phyloP scores from a whole-genome alignment of 2,113 vertebrate genomes.

The Sphyrna mokarran region DNA sequence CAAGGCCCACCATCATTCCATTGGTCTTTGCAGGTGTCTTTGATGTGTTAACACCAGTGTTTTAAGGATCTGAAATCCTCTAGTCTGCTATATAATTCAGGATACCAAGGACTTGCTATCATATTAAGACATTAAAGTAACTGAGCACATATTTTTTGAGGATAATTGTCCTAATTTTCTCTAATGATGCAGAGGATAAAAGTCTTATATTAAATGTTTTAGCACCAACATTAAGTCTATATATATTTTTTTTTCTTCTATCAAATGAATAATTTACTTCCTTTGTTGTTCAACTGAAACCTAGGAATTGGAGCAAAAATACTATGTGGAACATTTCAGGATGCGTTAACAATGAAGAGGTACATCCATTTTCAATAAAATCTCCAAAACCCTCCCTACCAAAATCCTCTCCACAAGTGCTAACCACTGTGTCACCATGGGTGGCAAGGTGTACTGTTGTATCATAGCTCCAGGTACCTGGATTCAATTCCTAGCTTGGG shows the following conservation, averaged over 20 bases:
- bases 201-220: neutral
- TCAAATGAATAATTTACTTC: neutral
- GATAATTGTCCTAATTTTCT: neutral
- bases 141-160: neutral
- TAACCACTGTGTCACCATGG: no score
- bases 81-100: neutral
- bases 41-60: neutral
- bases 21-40: neutral
- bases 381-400: neutral
- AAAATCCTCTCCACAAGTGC: no score
- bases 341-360: neutral
- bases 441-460: no score
- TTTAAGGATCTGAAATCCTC: neutral
- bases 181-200: neutral
- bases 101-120: neutral
- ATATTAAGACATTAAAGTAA: neutral
- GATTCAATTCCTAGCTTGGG: no score
- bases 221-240: neutral
- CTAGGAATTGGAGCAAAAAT: neutral
- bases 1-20: neutral
- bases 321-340: neutral
- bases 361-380: neutral
- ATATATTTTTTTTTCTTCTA: neutral
- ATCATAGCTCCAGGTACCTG: no score
- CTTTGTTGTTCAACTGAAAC: neutral